Evolutionary conservation across 2,888 invertebrate species (phyloP).

Genomic region (Chaetogeoica ovagalla): DNA sequence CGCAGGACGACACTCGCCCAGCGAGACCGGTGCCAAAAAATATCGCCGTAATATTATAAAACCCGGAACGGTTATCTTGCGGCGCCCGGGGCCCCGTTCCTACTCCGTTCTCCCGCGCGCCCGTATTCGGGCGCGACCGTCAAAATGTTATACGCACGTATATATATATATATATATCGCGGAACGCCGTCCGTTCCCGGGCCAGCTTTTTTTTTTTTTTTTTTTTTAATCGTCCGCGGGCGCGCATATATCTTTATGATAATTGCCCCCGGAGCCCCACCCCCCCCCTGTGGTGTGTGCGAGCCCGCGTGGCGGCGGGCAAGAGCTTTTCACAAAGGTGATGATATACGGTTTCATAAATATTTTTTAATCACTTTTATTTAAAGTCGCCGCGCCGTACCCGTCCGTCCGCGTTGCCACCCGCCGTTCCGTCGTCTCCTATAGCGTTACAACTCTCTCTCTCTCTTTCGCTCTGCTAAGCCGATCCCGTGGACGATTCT

Average conservation of each 20-base stretch:
- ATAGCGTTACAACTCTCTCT: too few species aligned
- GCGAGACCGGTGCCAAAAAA: slow-evolving; percentile 50
- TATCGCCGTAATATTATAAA: slow-evolving; percentile 28
- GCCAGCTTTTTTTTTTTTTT: too few species aligned
- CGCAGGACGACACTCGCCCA: too few species aligned
- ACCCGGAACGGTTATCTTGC: slow-evolving; percentile 43
- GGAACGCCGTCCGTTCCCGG: neutral
- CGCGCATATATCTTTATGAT: slow-evolving; percentile 48
- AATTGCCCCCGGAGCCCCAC: slow-evolving; percentile 11
- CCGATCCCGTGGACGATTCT: too few species aligned
- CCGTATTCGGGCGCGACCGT: slow-evolving; percentile 24
- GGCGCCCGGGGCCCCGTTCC: neutral
- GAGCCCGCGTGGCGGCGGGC: too few species aligned
- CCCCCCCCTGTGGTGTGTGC: too few species aligned
- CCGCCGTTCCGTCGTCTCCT: neutral
- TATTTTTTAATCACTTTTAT: slow-evolving; percentile 53
- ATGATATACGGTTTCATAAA: slow-evolving; percentile 53
- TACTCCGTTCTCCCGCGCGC: neutral
- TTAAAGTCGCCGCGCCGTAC: slow-evolving; percentile 42
- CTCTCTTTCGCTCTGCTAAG: too few species aligned
- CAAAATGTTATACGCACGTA: slow-evolving; percentile 29
- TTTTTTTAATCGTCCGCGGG: slow-evolving; percentile 29
- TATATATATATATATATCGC: neutral
- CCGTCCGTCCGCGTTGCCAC: neutral
- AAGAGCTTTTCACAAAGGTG: slow-evolving; percentile 52